Base-by-base conservation (phyloP, 2,113 vertebrate genomes). In the Halcyon senegalensis region DNA sequence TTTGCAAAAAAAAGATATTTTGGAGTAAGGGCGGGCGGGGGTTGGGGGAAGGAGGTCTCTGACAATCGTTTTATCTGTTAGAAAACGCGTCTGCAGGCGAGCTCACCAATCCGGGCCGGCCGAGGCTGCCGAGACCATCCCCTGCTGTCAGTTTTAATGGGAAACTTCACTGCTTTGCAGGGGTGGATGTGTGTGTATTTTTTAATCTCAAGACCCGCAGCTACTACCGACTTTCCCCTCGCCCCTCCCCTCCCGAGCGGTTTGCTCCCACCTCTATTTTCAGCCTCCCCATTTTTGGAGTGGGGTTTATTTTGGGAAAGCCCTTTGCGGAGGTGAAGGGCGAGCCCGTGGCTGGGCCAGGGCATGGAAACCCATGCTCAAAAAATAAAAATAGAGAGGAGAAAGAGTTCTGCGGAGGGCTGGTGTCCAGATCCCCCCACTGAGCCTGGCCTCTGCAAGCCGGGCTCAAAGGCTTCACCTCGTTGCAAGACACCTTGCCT, bases 31-130 rank as follows among this genome's bases (percentile, higher is more conserved):
- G 39, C 23, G 44, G 21, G n/a, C 7, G 59, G 59, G 20, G 33
- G 58, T 13, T 50, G 28, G 58, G 35, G 60, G 60, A 63, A 28
- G 62, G 28, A 64, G 64, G 67, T 76, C 79, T 93, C 63, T 37
- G 79, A 31, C 19, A 64, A 58, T 35, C 63, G 89, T 88, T 50
- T 95, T 94, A 84, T 94, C 48, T 93, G 76, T 84, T 74, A 16
- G 44, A 76, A 84, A 93, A 79, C 16, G 69, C 84, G 76, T 94
- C 78, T 89, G 88, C 75, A 20, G 85, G 66, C 39, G 20, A 67
- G 64, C 68, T 59, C 68, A 33, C 87, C 84, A 92, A 91, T 95
- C 87, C 67, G 46, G 50, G 78, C 4, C 13, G 43, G 79, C 60
- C 53, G 35, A 70, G 66, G 35, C 85, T 37, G 23, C 83, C 46